Conservation (phyloP, 2,797 vertebrate genomes). For the Ctenosaura bakeri region DNA sequence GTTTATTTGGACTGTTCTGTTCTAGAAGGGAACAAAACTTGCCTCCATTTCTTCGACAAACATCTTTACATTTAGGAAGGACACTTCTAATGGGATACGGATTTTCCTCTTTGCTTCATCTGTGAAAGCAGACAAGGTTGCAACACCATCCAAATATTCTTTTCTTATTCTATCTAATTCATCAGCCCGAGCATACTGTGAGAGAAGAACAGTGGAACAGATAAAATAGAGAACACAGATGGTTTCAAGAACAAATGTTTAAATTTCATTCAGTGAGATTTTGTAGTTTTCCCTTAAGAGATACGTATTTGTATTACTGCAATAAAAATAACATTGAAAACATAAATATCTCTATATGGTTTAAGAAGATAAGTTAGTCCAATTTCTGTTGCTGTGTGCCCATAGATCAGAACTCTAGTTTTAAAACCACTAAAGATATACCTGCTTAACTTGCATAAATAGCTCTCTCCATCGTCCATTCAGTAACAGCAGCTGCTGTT, state of each 20-base stretch:
- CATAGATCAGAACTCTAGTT: slow-evolving; percentile 15
- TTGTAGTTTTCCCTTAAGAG: not conserved
- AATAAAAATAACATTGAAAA: not conserved
- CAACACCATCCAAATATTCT: slow-evolving; percentile 90
- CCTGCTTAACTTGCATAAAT: slow-evolving; percentile 98
- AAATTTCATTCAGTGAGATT: not conserved
- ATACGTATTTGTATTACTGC: not conserved
- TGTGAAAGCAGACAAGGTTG: slow-evolving; percentile 89
- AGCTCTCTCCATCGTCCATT: slow-evolving; percentile 98
- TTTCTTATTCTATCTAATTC: slow-evolving; percentile 93
- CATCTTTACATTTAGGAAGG: slow-evolving; percentile 92
- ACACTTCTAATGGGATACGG: slow-evolving; percentile 88
- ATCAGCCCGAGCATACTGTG: slow-evolving; percentile 93
- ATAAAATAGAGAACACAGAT: slow-evolving; percentile 19
- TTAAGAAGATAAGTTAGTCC: not conserved
- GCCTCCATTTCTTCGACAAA: slow-evolving; percentile 95
- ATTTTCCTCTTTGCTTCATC: slow-evolving; percentile 89
- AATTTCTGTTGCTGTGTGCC: not conserved
- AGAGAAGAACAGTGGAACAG: slow-evolving; percentile 5
- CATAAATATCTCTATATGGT: not conserved
- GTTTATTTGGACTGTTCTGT: not conserved
- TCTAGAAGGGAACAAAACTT: slow-evolving; percentile 41
- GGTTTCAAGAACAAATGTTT: slow-evolving; percentile 3
- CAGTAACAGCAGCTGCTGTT: slow-evolving; percentile 94
- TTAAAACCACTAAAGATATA: slow-evolving; percentile 70